A percentile compares a stretch with the other conserved stretches of the same genome.
Evolutionary conservation across 2,113 vertebrate species (phyloP).

Genomic region (Callopanchax toddi): DNA sequence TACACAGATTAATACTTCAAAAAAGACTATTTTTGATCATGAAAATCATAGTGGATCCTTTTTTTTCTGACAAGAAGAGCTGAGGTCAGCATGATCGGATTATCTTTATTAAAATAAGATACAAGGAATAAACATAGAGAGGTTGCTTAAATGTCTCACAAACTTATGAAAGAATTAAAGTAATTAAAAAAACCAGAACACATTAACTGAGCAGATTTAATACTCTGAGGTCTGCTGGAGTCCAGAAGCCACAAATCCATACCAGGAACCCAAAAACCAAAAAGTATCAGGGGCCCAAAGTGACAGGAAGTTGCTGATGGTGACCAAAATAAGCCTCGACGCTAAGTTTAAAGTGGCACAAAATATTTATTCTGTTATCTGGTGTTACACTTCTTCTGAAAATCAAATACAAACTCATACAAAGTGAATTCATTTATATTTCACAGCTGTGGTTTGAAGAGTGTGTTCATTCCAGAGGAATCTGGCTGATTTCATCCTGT

Average conservation of each 20-base stretch:
- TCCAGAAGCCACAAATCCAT: constrained; percentile 1
- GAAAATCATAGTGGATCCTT: no score
- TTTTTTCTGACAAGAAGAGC: background rate
- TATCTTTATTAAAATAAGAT: constrained; percentile 43
- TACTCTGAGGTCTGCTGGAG: constrained; percentile 32
- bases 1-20: no score
- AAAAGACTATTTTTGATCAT: no score
- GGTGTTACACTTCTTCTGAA: background rate
- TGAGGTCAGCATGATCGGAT: constrained; percentile 19
- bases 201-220: constrained; percentile 24
- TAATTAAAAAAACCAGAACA: constrained; percentile 2
- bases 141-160: constrained; percentile 24
- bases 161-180: background rate
- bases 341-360: background rate
- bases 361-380: background rate
- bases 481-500: background rate
- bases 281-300: background rate
- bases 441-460: constrained; percentile 9
- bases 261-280: background rate
- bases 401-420: background rate
- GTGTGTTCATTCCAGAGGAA: background rate
- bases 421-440: background rate
- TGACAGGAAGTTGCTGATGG: no score
- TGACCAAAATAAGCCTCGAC: background rate
- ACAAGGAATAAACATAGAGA: constrained; percentile 11